Base-by-base conservation (phyloP, 2,113 vertebrate species). In the Vulpes lagopus region DNA sequence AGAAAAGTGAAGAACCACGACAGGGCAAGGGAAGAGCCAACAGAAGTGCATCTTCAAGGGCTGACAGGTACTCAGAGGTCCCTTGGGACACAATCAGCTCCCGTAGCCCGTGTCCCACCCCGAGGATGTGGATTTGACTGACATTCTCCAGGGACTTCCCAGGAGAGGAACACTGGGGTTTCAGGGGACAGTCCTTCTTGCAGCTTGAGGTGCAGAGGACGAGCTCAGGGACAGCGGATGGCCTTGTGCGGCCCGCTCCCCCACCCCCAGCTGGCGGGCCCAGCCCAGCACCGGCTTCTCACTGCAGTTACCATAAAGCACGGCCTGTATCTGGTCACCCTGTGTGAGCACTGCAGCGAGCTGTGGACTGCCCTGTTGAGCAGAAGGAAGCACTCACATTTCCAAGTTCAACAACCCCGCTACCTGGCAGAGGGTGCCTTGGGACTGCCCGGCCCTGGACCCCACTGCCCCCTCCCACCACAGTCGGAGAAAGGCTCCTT, bases 401-500 rank as follows among this genome's bases (percentile, higher is more conserved):
- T 96, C 81, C 98, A 98, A 94, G 92, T 93, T 97, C 89, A 95
- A 96, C 92, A 97, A 93, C 86, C 83, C 87, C 60, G 30, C 71
- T 95, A 95, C 79, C 83, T 93, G 93, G 95, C 85, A 82, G 85
- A 60, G 82, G 79, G 78, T 96, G 27, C 95, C 57, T 85, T 35
- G 92, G 93, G 93, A 94, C 95, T 74, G 71, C 93, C 95, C 49
- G 62, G 53, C 89, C 96, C 91, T 96, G 65, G 85, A 43, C 65
- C 87, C 80, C 51, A 8, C 53, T 62, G 43, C 83, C 83, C 96
- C 95, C 74, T 64, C 96, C 95, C 0, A 0, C 69, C 49, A 73
- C 71, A 95, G 97, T 71, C 90, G 98, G 96, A 98, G 97, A 99
- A 96, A 98, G 94, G 49, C 94, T 96, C 91, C 97, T 98, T 97